These are phyloP conservation scores for Phaenicophaeus curvirostris DNA, from an alignment of 2,797 vertebrate species.

Conservation along the genomic window DNA sequence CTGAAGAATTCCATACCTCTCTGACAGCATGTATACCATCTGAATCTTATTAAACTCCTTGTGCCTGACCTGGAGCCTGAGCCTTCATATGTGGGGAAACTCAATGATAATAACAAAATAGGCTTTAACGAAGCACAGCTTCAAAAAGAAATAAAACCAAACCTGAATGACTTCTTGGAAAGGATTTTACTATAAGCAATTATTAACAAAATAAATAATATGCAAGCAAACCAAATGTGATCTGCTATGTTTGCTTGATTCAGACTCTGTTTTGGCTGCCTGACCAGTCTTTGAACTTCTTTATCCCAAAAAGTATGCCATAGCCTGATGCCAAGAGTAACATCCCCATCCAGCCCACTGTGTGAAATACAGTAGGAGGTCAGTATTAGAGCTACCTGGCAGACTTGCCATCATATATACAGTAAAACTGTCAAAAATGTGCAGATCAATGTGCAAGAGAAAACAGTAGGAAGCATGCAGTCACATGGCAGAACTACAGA, in stretches of 20 bases:
- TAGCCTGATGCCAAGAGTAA: slow-evolving; percentile 51
- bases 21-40: slow-evolving; percentile 42
- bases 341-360: background rate
- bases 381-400: background rate
- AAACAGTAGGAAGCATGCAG: background rate
- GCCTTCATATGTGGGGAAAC: background rate
- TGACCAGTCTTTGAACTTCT: slow-evolving; percentile 4
- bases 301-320: background rate
- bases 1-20: slow-evolving; percentile 58
- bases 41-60: slow-evolving; percentile 68
- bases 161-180: slow-evolving; percentile 25
- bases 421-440: slow-evolving; percentile 2
- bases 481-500: background rate
- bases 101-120: slow-evolving; percentile 47
- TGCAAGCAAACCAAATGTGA: slow-evolving; percentile 6
- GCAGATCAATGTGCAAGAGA: background rate
- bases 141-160: slow-evolving; percentile 51
- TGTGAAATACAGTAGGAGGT: slow-evolving; percentile 8
- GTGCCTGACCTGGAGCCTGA: background rate
- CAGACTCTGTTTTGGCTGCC: slow-evolving; percentile 26
- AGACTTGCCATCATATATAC: background rate
- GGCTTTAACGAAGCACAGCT: slow-evolving; percentile 41
- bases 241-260: slow-evolving; percentile 22
- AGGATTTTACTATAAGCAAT: slow-evolving; percentile 33
- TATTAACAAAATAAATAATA: slow-evolving; percentile 60